Percentiles rank a stretch among this genome's conserved stretches.
phyloP scores from a whole-genome alignment of 2,888 invertebrate genomes.

The Noctua janthe region DNA sequence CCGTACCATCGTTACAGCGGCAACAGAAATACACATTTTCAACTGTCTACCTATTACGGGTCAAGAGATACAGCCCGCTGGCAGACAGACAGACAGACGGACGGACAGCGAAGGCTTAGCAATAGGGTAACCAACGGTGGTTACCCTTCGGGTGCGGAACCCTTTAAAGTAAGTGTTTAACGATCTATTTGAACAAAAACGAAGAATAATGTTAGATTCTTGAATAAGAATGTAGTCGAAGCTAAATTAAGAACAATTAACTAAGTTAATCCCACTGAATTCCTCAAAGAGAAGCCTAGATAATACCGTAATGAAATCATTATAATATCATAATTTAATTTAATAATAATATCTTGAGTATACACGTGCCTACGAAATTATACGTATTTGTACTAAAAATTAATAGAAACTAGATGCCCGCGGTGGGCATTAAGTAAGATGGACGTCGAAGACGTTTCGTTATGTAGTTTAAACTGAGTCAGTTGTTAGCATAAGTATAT shows the following conservation, averaged over 20 bases:
- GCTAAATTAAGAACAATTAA: constrained; percentile 4
- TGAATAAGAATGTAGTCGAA: neutral
- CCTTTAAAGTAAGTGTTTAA: no score
- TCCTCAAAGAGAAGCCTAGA: constrained; percentile 16
- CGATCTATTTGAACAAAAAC: neutral
- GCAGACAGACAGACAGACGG: no score
- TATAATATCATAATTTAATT: neutral
- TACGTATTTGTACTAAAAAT: neutral
- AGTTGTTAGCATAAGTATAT: neutral
- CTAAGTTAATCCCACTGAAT: constrained; percentile 2
- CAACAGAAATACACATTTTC: no score
- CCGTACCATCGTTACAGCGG: no score
- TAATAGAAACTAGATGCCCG: neutral
- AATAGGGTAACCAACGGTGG: no score
- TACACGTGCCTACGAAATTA: neutral
- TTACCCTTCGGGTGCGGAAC: no score
- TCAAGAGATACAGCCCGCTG: no score
- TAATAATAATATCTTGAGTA: neutral
- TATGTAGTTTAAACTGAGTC: neutral
- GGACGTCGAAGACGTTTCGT: neutral
- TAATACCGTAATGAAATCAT: constrained; percentile 1
- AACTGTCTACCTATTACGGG: no score
- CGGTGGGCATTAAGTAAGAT: neutral
- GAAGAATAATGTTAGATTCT: neutral
- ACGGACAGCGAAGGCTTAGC: no score